Evolutionary conservation across 1,140 invertebrate genomes (phyloP).

Genomic region (Brachionus manjavacas): DNA sequence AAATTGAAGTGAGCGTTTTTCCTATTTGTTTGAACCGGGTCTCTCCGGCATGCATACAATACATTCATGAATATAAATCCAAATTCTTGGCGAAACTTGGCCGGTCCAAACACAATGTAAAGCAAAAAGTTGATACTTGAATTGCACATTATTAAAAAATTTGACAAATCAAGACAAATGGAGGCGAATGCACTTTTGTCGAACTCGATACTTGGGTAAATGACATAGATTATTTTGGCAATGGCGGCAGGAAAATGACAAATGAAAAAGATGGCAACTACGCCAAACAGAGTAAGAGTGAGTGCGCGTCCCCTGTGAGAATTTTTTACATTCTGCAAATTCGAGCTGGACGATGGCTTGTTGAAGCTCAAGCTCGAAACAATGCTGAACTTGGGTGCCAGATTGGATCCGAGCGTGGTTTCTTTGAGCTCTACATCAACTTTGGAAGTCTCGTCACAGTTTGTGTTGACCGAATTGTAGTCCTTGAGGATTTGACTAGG

Average conservation of each 20-base stretch:
- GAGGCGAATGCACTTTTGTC: slow-evolving; percentile 18
- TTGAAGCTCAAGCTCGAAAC: background rate
- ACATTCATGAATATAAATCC: slow-evolving; percentile 26
- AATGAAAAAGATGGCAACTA: slow-evolving; percentile 34
- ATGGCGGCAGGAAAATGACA: slow-evolving; percentile 28
- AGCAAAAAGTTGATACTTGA: slow-evolving; percentile 40
- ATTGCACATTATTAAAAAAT: slow-evolving; percentile 36
- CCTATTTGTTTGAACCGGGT: background rate
- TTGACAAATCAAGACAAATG: slow-evolving; percentile 21
- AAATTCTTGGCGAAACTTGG: slow-evolving; percentile 36
- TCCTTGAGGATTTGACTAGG: slow-evolving; percentile 25
- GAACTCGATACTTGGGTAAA: slow-evolving; percentile 1
- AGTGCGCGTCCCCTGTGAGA: background rate
- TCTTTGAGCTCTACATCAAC: background rate
- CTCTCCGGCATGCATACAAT: background rate
- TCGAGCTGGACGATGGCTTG: background rate
- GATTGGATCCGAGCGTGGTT: background rate
- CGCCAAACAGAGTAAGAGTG: slow-evolving; percentile 1
- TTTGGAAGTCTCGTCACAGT: background rate
- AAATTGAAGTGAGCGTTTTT: background rate
- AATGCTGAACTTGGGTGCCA: background rate
- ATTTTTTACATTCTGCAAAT: background rate
- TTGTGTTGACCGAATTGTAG: slow-evolving; percentile 21
- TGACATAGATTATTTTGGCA: slow-evolving; percentile 22
- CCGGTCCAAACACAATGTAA: slow-evolving; percentile 39